Percentiles rank a stretch among this genome's conserved stretches.
Conservation (phyloP, 2,888 invertebrate genomes). For the Synergus itoensis region DNA sequence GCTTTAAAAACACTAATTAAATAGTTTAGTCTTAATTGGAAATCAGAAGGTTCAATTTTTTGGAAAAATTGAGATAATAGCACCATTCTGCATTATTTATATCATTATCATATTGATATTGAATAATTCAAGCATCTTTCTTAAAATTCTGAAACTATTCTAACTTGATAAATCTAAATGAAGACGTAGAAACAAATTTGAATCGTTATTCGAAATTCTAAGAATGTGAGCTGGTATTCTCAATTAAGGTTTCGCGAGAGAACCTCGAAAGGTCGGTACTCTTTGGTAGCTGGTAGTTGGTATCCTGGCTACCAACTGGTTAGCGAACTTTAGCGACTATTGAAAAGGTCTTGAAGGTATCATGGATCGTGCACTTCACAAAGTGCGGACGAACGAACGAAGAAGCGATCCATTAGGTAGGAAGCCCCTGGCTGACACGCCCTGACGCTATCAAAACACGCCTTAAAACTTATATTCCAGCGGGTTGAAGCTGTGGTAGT, state of each 20-base stretch:
- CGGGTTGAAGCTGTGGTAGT: slow-evolving; percentile 61
- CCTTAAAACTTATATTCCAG: slow-evolving; percentile 75
- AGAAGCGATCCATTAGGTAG: slow-evolving; percentile 75
- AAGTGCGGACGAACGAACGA: slow-evolving; percentile 65
- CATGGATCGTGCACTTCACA: slow-evolving; percentile 63
- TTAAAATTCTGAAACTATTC: background rate
- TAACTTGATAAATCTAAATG: background rate
- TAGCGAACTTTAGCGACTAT: slow-evolving; percentile 29
- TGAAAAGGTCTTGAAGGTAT: slow-evolving; percentile 57
- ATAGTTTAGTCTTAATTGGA: background rate
- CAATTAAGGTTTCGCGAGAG: background rate
- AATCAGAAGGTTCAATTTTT: background rate
- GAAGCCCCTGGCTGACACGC: slow-evolving; percentile 73
- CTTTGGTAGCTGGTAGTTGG: slow-evolving; percentile 3
- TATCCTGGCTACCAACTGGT: slow-evolving; percentile 6
- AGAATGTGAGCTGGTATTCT: background rate
- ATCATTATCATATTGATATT: too few species aligned
- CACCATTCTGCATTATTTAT: too few species aligned
- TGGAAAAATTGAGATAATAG: too few species aligned
- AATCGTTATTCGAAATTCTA: background rate
- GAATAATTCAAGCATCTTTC: background rate
- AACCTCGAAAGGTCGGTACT: background rate
- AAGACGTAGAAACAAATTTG: background rate
- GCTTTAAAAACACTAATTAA: background rate
- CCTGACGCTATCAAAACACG: slow-evolving; percentile 76